phyloP scores from a whole-genome alignment of 2,797 vertebrate species.

The Pseudochirops corinnae region DNA sequence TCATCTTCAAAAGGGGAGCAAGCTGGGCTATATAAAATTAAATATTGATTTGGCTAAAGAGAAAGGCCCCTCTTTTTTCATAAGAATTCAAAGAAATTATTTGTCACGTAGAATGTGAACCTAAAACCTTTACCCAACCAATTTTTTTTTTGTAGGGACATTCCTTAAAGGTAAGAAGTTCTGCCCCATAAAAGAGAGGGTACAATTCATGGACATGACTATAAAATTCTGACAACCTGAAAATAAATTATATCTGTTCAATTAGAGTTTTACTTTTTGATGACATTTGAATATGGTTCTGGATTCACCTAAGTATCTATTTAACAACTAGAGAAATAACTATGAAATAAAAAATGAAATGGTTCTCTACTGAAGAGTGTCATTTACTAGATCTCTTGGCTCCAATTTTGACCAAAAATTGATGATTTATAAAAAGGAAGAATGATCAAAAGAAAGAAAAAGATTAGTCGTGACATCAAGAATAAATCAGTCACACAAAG shows the following conservation, averaged over 20 bases:
- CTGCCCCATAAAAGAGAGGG: not conserved
- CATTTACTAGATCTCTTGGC: not conserved
- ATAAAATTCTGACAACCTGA: not conserved
- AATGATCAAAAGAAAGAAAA: not conserved
- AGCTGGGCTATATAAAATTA: not conserved
- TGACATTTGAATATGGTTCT: not conserved
- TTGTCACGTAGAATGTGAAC: not conserved
- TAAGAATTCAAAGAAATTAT: not conserved
- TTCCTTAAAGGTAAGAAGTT: not conserved
- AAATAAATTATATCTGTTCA: not conserved
- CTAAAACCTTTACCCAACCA: not conserved
- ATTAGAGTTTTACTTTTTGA: not conserved
- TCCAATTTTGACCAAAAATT: not conserved
- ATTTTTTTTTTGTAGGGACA: not conserved
- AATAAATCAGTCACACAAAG: not conserved
- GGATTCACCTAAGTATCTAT: not conserved
- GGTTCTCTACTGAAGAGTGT: not conserved
- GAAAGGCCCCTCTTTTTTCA: too few relatives aligned
- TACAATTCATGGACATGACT: not conserved
- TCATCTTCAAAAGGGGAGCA: not conserved
- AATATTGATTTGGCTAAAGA: too few relatives aligned
- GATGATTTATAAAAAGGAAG: not conserved
- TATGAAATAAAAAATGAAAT: not conserved
- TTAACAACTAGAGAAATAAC: not conserved
- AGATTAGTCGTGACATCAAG: not conserved